A percentile compares a stretch with the other conserved stretches of the same genome.
phyloP scores from a whole-genome alignment of 2,797 vertebrate species.

The Gadopsis bispinosus region DNA sequence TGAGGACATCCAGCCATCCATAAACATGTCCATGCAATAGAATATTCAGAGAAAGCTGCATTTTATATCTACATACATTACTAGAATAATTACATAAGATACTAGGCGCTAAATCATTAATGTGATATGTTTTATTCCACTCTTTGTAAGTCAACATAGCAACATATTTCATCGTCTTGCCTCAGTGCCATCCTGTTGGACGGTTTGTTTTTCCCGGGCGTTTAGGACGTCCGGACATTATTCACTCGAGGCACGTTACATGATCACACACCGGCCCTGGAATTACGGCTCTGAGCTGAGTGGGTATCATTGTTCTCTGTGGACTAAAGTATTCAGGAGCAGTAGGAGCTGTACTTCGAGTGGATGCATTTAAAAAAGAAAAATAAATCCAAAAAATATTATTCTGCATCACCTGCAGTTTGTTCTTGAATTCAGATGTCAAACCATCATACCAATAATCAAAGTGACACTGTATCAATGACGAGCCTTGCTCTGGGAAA shows the following conservation, averaged over 20 bases:
- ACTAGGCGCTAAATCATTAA: too few relatives aligned
- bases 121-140: too few relatives aligned
- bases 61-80: too few relatives aligned
- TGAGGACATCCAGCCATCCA: neutral
- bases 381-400: neutral
- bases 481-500: neutral
- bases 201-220: too few relatives aligned
- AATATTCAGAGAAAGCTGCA: too few relatives aligned
- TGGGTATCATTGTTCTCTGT: neutral
- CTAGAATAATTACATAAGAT: too few relatives aligned
- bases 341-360: neutral
- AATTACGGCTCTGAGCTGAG: neutral
- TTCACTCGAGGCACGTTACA: neutral
- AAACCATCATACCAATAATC: neutral
- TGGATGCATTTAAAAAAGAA: neutral
- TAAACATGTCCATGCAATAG: too few relatives aligned
- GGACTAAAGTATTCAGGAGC: neutral
- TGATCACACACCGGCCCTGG: neutral
- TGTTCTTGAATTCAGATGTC: neutral
- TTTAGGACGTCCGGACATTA: neutral
- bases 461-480: constrained; percentile 6
- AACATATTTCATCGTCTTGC: too few relatives aligned
- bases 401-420: neutral
- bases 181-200: too few relatives aligned
- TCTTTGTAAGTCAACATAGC: too few relatives aligned